phyloP scores from a whole-genome alignment of 2,888 invertebrate genomes.

The Nomada flava region DNA sequence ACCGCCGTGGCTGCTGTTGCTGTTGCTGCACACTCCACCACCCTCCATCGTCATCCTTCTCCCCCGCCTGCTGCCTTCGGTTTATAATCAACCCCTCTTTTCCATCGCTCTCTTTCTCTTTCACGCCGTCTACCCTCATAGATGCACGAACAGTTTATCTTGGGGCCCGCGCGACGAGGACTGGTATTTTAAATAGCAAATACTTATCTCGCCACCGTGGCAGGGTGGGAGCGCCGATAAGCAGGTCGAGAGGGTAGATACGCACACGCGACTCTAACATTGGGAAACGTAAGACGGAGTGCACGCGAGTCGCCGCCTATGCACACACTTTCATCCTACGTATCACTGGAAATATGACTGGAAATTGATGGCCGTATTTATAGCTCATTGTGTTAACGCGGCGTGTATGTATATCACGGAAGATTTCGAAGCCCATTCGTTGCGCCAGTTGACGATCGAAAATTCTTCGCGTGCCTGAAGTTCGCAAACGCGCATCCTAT shows the following conservation, averaged over 20 bases:
- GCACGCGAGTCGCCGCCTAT: conserved; percentile 12
- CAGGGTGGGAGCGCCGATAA: conserved; percentile 65
- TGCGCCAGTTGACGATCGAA: background rate
- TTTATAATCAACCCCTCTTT: conserved; percentile 81
- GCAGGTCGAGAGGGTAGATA: conserved; percentile 65
- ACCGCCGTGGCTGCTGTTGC: conserved; percentile 75
- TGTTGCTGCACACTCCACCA: conserved; percentile 69
- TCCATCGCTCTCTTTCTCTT: conserved; percentile 40
- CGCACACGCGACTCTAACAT: conserved; percentile 46
- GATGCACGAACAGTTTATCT: conserved; percentile 81
- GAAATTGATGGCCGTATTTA: background rate
- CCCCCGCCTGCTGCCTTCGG: conserved; percentile 66
- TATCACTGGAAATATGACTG: background rate
- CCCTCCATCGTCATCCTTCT: conserved; percentile 56
- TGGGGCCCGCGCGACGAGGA: conserved; percentile 72
- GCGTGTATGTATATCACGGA: background rate
- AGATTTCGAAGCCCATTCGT: background rate
- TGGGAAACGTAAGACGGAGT: conserved; percentile 54
- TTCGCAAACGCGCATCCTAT: background rate
- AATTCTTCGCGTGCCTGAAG: conserved; percentile 21
- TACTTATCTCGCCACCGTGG: conserved; percentile 74
- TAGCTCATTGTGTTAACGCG: background rate
- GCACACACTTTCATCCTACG: conserved; percentile 17
- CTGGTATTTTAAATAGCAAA: conserved; percentile 83
- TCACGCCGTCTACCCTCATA: conserved; percentile 62